These are phyloP conservation scores for Scopus umbretta DNA, from an alignment of 2,113 vertebrate genomes.

Conservation along the genomic window DNA sequence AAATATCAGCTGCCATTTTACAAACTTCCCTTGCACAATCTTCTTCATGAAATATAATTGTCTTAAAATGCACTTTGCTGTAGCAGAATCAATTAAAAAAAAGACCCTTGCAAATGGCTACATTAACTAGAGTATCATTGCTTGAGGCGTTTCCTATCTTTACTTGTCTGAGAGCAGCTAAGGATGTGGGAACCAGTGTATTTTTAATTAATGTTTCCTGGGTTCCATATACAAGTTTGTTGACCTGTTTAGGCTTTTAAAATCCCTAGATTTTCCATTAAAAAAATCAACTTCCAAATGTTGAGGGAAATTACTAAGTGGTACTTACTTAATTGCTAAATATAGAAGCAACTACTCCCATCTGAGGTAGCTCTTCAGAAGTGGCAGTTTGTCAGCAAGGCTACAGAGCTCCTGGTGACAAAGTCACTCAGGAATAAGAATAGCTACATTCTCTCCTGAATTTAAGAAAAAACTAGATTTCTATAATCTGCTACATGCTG, in stretches of 20 bases:
- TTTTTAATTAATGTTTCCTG: neutral
- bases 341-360: neutral
- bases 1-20: neutral
- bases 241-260: neutral
- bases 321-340: neutral
- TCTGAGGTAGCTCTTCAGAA: neutral
- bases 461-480: neutral
- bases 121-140: neutral
- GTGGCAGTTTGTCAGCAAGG: neutral
- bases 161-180: neutral
- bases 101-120: neutral
- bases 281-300: neutral
- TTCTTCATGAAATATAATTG: neutral
- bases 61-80: neutral
- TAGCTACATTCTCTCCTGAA: neutral
- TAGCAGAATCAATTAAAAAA: neutral
- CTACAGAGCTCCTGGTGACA: neutral
- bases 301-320: neutral
- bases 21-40: neutral
- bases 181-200: neutral
- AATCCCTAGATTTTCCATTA: neutral
- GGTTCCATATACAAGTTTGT: neutral
- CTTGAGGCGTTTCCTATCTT: neutral
- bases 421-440: neutral
- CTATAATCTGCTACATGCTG: neutral